Evolutionary conservation across 2,113 vertebrate genomes (phyloP).

Genomic region (Hydropotes inermis): DNA sequence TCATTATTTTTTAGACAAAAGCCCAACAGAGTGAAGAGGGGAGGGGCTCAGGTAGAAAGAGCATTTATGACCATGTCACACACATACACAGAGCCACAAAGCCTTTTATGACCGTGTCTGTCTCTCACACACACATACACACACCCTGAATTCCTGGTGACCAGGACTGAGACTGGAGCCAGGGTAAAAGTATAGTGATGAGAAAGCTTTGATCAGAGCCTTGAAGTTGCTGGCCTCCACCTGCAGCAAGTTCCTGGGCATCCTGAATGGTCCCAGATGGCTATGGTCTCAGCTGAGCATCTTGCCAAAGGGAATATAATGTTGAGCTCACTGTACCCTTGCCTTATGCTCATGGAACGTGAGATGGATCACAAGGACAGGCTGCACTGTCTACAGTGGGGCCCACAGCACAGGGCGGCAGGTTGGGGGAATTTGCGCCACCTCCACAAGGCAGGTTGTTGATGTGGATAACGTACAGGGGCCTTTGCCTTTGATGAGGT

Average conservation of each 20-base stretch:
- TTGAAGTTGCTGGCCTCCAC: neutral
- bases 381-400: neutral
- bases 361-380: neutral
- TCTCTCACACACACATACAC: neutral
- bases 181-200: neutral
- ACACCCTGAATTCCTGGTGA: neutral
- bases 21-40: neutral
- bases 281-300: neutral
- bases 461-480: neutral
- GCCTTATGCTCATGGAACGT: rapidly evolving
- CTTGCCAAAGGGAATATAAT: neutral
- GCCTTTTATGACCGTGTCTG: neutral
- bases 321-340: neutral
- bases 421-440: neutral
- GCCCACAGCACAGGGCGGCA: neutral
- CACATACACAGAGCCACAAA: neutral
- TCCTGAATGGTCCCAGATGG: neutral
- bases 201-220: neutral
- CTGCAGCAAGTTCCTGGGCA: neutral
- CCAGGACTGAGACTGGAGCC: neutral
- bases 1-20: neutral
- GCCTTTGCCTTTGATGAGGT: neutral
- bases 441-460: neutral
- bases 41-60: neutral
- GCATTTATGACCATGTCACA: neutral